A percentile compares a stretch with the other conserved stretches of the same genome.
phyloP scores from a whole-genome alignment of 2,797 vertebrate genomes.

The Todus mexicanus region DNA sequence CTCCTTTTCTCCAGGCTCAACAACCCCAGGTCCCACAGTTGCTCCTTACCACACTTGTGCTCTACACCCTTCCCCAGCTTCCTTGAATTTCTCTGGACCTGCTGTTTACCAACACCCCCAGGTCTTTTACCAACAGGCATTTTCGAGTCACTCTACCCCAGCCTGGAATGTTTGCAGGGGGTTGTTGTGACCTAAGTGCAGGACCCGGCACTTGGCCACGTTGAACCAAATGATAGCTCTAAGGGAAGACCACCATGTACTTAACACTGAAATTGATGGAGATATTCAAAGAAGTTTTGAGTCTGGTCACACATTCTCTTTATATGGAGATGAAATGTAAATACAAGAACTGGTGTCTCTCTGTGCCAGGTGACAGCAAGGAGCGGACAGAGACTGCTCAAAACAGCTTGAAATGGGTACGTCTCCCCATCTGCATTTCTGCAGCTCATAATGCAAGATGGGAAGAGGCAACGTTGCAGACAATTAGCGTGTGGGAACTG shows the following conservation, averaged over 20 bases:
- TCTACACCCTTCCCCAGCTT: not conserved
- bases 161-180: not conserved
- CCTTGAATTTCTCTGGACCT: no score
- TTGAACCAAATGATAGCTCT: not conserved
- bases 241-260: fast-evolving
- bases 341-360: not conserved
- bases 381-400: not conserved
- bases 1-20: no score
- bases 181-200: not conserved
- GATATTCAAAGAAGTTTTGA: no score
- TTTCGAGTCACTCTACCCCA: not conserved
- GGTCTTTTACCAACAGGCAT: not conserved
- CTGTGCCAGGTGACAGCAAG: not conserved
- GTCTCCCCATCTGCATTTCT: fast-evolving
- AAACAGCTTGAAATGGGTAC: not conserved
- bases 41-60: no score
- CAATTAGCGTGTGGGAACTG: not conserved
- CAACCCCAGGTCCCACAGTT: no score
- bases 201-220: not conserved
- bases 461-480: not conserved
- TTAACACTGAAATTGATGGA: not conserved
- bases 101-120: not conserved
- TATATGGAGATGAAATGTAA: not conserved
- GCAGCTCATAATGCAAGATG: not conserved
- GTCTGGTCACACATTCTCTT: not conserved